These are phyloP conservation scores for Bombyx mori DNA, from an alignment of 1,140 invertebrate genomes.

Conservation along the genomic window ASM3026992v2 NC_085111.1:12669001-12669500, in stretches of 20 bases:
- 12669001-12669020: no score
- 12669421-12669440: no score
- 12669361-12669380: neutral
- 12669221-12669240: neutral
- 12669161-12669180: slow-evolving; percentile 11
- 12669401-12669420: neutral
- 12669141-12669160: slow-evolving; percentile 11
- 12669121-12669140: slow-evolving; percentile 13
- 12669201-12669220: neutral
- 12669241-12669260: slow-evolving; percentile 3
- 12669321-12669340: neutral
- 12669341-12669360: neutral
- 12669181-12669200: slow-evolving; percentile 10
- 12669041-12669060: slow-evolving; percentile 18
- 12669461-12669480: no score
- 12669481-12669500: no score
- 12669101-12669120: slow-evolving; percentile 11
- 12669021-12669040: neutral
- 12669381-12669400: neutral
- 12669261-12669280: neutral
- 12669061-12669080: slow-evolving; percentile 17
- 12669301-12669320: no score
- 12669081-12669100: slow-evolving; percentile 10
- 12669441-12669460: no score
- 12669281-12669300: neutral